Percentiles rank a stretch among this genome's conserved stretches.
Conservation (phyloP, 2,888 invertebrate genomes). For the Eurytoma californica region DNA sequence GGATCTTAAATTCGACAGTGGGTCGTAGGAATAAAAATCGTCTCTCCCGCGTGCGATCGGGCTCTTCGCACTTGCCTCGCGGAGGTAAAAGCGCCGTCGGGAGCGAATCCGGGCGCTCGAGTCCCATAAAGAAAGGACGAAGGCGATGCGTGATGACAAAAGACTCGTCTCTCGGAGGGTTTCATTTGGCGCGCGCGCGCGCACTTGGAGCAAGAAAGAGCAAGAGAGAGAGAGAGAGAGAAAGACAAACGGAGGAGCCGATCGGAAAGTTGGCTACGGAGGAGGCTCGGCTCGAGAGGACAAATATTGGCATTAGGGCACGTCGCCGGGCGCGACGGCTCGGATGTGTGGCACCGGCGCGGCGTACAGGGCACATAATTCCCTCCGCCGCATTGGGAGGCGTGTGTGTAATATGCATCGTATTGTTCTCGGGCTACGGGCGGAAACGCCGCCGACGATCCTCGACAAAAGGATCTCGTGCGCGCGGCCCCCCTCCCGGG, state of each 20-base stretch:
- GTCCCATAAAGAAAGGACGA: too few species aligned
- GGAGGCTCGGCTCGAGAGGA: constrained; percentile 6
- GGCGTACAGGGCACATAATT: constrained; percentile 6
- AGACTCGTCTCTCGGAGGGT: background rate
- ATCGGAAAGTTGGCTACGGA: too few species aligned
- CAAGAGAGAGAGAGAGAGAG: too few species aligned
- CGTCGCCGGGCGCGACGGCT: constrained; percentile 18
- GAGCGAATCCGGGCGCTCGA: too few species aligned
- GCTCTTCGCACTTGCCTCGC: too few species aligned
- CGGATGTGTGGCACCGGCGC: background rate
- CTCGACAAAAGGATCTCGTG: constrained; percentile 39
- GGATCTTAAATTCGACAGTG: too few species aligned
- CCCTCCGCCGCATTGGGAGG: background rate
- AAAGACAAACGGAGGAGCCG: too few species aligned
- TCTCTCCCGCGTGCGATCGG: too few species aligned
- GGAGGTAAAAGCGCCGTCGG: too few species aligned
- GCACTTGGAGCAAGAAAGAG: too few species aligned
- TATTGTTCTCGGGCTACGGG: constrained; percentile 32
- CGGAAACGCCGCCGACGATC: constrained; percentile 15
- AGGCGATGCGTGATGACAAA: too few species aligned
- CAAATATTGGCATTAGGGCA: constrained; percentile 45
- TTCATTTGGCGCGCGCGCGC: background rate
- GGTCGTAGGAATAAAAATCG: too few species aligned
- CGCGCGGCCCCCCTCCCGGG: background rate
- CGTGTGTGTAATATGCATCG: constrained; percentile 27